Percentiles rank a stretch among this genome's conserved stretches.
phyloP scores from a whole-genome alignment of 2,797 vertebrate species.

The Gobionotothen gibberifrons region DNA sequence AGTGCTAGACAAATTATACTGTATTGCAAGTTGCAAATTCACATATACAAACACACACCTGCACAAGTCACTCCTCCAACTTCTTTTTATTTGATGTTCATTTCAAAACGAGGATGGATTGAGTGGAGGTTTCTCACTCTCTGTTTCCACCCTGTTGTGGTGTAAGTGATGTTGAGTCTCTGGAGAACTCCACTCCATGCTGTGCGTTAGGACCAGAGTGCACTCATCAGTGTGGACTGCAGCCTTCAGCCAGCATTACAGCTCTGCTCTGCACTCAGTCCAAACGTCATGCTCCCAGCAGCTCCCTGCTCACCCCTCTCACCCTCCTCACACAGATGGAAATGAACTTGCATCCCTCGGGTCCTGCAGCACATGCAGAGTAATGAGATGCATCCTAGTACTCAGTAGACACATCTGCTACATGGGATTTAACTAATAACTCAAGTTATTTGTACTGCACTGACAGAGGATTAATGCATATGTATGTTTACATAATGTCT shows the following conservation, averaged over 20 bases:
- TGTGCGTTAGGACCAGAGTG: constrained; percentile 59
- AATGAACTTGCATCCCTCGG: constrained; percentile 20
- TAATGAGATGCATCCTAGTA: constrained; percentile 12
- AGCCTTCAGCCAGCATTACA: constrained; percentile 63
- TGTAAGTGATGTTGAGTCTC: constrained; percentile 64
- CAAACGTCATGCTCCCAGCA: constrained; percentile 32
- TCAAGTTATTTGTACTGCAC: constrained; percentile 34
- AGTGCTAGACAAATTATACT: too few relatives aligned
- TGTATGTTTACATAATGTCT: constrained; percentile 40
- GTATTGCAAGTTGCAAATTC: too few relatives aligned
- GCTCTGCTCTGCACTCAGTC: constrained; percentile 31
- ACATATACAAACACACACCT: too few relatives aligned
- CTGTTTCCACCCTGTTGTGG: constrained; percentile 27
- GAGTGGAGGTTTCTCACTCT: not conserved
- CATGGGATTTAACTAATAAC: not conserved
- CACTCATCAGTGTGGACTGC: constrained; percentile 65
- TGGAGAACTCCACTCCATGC: constrained; percentile 51
- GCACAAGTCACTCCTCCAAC: not conserved
- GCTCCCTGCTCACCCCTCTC: constrained; percentile 23
- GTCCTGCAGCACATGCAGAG: constrained; percentile 30
- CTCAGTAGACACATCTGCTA: constrained; percentile 25
- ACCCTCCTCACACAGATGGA: constrained; percentile 44
- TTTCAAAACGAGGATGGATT: not conserved
- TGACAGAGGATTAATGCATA: constrained; percentile 23
- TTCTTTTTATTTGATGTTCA: not conserved